Evolutionary conservation across 2,797 vertebrate species (phyloP).

Genomic region (Babyrousa celebensis): DNA sequence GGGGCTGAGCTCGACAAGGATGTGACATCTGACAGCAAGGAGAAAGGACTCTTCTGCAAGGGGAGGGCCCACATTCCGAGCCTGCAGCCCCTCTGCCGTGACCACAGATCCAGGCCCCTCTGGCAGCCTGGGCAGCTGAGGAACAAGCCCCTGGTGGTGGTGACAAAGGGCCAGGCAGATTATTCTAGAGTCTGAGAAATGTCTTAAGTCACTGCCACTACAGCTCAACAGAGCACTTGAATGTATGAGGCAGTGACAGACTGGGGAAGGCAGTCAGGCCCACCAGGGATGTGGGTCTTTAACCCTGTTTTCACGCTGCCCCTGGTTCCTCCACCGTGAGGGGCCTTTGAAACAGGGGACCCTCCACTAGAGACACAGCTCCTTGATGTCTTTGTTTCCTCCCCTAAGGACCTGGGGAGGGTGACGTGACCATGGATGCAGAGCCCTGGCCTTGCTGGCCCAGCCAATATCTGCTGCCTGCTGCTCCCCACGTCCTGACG

Average conservation of each 20-base stretch:
- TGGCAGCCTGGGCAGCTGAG: fast-evolving
- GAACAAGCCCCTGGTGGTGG: neutral
- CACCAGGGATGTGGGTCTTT: too few species aligned
- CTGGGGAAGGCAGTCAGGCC: too few species aligned
- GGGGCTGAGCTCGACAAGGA: neutral
- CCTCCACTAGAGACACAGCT: neutral
- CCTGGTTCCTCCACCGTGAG: neutral
- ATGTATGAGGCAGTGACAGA: neutral
- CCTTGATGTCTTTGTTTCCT: neutral
- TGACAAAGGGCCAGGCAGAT: neutral
- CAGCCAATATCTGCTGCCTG: too few species aligned
- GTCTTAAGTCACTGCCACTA: neutral
- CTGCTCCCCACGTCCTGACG: fast-evolving
- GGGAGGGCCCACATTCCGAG: neutral
- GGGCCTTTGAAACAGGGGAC: neutral
- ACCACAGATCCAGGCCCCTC: neutral
- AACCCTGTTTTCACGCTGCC: neutral
- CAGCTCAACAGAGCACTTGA: fast-evolving
- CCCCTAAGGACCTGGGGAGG: fast-evolving
- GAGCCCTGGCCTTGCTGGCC: neutral
- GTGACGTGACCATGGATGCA: fast-evolving
- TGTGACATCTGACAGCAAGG: neutral
- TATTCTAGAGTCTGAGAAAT: neutral
- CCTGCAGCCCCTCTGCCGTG: fast-evolving
- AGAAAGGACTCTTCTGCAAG: too few species aligned